Evolutionary conservation across 2,797 vertebrate genomes (phyloP), one percentile per base, ranked within the genome.

Genomic region (Spinus olivaceus): DNA sequence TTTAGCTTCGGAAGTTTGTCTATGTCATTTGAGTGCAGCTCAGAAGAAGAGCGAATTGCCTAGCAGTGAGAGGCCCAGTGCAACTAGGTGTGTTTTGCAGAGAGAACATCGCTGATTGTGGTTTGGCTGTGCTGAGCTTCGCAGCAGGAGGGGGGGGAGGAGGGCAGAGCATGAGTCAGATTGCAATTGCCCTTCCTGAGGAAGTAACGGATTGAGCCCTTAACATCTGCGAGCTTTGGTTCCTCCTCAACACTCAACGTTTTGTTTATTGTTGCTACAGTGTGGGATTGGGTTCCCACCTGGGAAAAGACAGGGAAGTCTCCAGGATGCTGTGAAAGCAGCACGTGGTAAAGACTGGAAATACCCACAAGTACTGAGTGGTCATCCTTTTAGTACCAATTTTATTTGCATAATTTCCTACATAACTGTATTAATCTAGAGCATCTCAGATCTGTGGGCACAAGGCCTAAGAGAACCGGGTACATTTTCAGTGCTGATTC

Each of bases 131-230:
- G 3, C n/a, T 6, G 4, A 2, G 3, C 21, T 56, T 6, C 6
- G 5, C 25, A 28, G 57, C 6, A 37, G 46, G 65, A 74, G 47
- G 16, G 21, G 35, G 39, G 64, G 64, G 49, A 14, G 37, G 49
- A 47, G 56, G 49, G 22, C 73, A 44, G n/a, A 72, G 42, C 30
- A 3, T 70, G 35, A 81, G 49, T 79, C 84, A 51, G 32, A 46
- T 42, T 63, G 44, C 2, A 0, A 33, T 46, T 72, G 59, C 32
- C 44, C 14, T 90, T 92, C 69, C 84, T 67, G 46, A 94, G 79
- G 70, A 92, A 91, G 76, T 42, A 85, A 81, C 61, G 86, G 86
- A 76, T 57, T 64, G 57, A 67, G 18, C 59, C 76, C 46, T 37
- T 76, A 47, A 57, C 2, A 2, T 46, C n/a, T 47, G 14, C 30